phyloP scores from a whole-genome alignment of 2,113 vertebrate species.

The Hylia prasina region DNA sequence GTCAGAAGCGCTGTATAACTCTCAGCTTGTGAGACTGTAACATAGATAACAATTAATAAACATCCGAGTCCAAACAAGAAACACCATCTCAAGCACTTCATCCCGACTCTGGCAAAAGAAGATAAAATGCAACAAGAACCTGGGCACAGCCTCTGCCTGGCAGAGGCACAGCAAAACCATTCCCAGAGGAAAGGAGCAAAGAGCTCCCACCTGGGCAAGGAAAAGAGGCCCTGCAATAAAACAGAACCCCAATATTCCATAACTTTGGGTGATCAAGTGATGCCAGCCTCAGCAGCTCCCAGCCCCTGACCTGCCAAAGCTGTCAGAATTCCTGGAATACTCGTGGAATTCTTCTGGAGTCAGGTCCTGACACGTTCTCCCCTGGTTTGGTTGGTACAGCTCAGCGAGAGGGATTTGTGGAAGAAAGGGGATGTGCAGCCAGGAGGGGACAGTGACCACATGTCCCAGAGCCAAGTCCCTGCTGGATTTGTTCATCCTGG shows the following conservation, averaged over 20 bases:
- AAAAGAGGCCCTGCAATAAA: background rate
- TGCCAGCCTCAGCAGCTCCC: background rate
- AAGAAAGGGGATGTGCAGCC: rapidly evolving
- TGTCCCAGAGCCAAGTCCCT: background rate
- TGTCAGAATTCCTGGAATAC: background rate
- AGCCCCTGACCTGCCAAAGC: background rate
- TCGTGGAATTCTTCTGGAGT: background rate
- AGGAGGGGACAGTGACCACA: rapidly evolving
- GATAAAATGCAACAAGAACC: background rate
- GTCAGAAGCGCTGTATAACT: no score
- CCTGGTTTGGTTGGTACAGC: background rate
- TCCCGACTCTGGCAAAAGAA: background rate
- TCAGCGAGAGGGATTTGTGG: background rate
- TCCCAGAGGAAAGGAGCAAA: background rate
- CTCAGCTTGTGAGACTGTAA: no score
- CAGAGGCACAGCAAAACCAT: background rate
- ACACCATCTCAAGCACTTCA: no score
- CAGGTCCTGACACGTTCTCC: background rate
- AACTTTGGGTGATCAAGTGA: background rate
- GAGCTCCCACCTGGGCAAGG: background rate
- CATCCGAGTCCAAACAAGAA: no score
- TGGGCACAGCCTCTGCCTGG: rapidly evolving
- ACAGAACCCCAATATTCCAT: background rate
- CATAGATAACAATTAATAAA: no score
- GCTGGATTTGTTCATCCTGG: background rate